Evolutionary conservation across 2,797 vertebrate species (phyloP), one percentile per base, ranked within the genome.

Genomic region (Clamator glandarius): DNA sequence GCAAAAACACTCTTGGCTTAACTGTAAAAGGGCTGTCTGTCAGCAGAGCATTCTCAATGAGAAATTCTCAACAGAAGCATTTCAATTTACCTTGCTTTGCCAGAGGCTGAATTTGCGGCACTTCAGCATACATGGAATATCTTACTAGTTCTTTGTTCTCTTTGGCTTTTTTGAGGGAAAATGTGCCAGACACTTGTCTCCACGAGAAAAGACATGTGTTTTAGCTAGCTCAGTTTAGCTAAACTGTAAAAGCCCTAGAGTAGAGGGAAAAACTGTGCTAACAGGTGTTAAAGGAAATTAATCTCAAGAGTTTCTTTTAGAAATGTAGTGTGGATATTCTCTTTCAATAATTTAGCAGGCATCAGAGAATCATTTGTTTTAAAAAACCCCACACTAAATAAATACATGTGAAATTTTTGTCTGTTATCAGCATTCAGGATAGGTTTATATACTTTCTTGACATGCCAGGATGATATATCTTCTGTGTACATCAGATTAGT

Each of bases 11-110:
- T 70, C 36, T 68, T 59, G 64, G 41, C 62, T 92, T 58, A 55
- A 42, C 51, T 79, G 72, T 82, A 55, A 66, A 89, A 57, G 61
- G 35, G 23, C 29, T 76, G 51, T 42, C 46, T 64, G 58, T 64
- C 33, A 57, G 62, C 59, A 92, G 35, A 74, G 23, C 75, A 41
- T 86, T 86, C 13, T 11, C 79, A 69, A 26, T 33, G 24, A 62
- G 67, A 87, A 80, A 29, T 79, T 88, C 46, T 85, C 3, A 5
- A 44, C 66, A 66, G 76, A 87, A 68, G 51, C 78, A 59, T 80
- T 83, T 87, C 77, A 67, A 39, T 84, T 90, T 88, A 63, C 44
- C 14, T 89, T 74, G 29, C 44, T 90, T 94, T 94, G 80, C 59
- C 74, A 76, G 83, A 63, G 59, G 55, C 50, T 82, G 80, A 82